Evolutionary conservation across 1,140 invertebrate genomes (phyloP).

Genomic region (Drosophila nigromelanica): DNA sequence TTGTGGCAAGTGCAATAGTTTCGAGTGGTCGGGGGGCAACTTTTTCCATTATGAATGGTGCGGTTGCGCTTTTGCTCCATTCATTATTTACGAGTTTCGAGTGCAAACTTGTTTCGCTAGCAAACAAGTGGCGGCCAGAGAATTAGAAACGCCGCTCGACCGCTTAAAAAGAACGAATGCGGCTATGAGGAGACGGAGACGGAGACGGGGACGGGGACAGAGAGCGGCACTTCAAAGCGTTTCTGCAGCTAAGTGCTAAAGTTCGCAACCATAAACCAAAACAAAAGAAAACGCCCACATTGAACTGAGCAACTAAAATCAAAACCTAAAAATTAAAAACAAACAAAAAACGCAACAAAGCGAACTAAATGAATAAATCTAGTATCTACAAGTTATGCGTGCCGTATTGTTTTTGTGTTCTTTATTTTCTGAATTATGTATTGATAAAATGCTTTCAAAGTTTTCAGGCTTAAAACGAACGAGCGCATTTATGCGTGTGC

Average conservation of each 20-base stretch:
- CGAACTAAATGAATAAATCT: conserved; percentile 23
- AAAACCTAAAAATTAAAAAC: not conserved
- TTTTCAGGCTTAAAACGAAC: conserved; percentile 50
- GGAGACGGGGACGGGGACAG: too few relatives aligned
- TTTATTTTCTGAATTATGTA: conserved; percentile 40
- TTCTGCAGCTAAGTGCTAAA: conserved; percentile 69
- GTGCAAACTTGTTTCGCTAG: conserved; percentile 77
- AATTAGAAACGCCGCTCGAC: conserved; percentile 72
- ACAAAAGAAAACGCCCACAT: conserved; percentile 61
- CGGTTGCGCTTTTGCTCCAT: conserved; percentile 78
- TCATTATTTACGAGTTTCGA: conserved; percentile 82
- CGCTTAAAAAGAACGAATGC: conserved; percentile 50
- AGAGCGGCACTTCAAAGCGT: not conserved
- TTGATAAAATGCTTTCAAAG: conserved; percentile 50
- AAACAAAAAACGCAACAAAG: not conserved
- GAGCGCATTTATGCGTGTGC: conserved; percentile 76
- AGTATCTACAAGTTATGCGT: conserved; percentile 16
- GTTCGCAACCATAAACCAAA: conserved; percentile 59
- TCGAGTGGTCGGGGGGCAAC: conserved; percentile 68
- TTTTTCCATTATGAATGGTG: conserved; percentile 83
- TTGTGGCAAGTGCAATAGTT: conserved; percentile 72
- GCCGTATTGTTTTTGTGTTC: not conserved
- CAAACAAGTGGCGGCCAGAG: conserved; percentile 78
- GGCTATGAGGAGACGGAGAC: not conserved
- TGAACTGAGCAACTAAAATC: conserved; percentile 6